A percentile compares a stretch with the other conserved stretches of the same genome.
Conservation (phyloP, 2,797 vertebrate genomes). For the Microtus agrestis region DNA sequence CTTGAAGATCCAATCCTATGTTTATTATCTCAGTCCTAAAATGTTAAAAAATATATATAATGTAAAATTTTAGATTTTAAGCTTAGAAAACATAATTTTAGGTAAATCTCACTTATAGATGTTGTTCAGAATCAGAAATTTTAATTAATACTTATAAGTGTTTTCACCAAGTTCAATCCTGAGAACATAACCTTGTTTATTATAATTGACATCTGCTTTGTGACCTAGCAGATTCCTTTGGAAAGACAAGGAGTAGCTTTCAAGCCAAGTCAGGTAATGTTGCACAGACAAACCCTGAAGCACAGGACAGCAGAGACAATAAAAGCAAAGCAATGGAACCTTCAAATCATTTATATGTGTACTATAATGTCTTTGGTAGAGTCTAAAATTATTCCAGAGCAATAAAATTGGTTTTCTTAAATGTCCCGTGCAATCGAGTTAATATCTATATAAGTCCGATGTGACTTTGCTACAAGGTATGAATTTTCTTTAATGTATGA, state of each 20-base stretch:
- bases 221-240: not conserved
- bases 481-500: not conserved
- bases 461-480: not conserved
- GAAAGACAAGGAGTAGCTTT: constrained; percentile 23
- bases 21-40: not conserved
- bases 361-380: not conserved
- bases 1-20: not conserved
- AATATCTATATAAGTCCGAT: constrained; percentile 7
- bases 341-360: not conserved
- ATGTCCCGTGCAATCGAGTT: not conserved
- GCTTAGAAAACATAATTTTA: not conserved
- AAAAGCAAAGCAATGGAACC: constrained; percentile 17
- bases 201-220: constrained; percentile 16
- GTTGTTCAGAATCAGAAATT: not conserved
- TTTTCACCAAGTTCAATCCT: not conserved
- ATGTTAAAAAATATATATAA: not conserved
- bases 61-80: not conserved
- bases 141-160: not conserved
- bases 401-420: constrained; percentile 22
- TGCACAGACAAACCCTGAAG: not conserved
- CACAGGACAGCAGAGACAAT: not conserved
- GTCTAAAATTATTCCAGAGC: not conserved
- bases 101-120: not conserved
- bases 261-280: not conserved
- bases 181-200: not conserved